phyloP scores from a whole-genome alignment of 2,888 invertebrate species.

The Eremobia ochroleuca region DNA sequence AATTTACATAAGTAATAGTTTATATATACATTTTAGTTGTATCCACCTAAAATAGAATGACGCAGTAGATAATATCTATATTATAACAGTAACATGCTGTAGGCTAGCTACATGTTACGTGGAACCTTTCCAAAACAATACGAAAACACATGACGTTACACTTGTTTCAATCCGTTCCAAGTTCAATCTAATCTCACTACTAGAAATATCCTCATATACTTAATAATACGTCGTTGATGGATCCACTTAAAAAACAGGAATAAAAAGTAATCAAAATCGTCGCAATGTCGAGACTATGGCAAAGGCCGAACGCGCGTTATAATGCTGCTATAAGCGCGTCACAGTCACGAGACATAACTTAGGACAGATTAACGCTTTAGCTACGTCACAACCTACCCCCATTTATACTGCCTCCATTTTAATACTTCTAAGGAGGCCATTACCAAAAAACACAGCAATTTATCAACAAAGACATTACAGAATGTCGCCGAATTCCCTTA shows the following conservation, averaged over 20 bases:
- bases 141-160: neutral
- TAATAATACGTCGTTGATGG: neutral
- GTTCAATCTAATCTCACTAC: neutral
- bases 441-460: constrained; percentile 87
- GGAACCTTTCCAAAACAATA: neutral
- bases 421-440: constrained; percentile 79
- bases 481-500: constrained; percentile 79
- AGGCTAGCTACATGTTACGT: too few relatives aligned
- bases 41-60: neutral
- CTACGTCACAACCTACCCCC: constrained; percentile 14
- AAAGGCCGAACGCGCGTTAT: neutral
- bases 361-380: constrained; percentile 41
- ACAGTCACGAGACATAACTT: constrained; percentile 31
- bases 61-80: neutral
- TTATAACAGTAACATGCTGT: neutral
- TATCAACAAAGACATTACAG: constrained; percentile 85
- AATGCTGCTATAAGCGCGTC: constrained; percentile 1
- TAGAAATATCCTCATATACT: neutral
- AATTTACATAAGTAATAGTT: neutral
- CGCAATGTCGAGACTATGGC: too few relatives aligned
- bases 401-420: constrained; percentile 53
- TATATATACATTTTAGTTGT: neutral
- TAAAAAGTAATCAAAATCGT: neutral
- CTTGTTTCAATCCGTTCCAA: neutral
- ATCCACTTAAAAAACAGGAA: neutral